phyloP scores from a whole-genome alignment of 2,888 invertebrate genomes.

The Tortricodes alternella region DNA sequence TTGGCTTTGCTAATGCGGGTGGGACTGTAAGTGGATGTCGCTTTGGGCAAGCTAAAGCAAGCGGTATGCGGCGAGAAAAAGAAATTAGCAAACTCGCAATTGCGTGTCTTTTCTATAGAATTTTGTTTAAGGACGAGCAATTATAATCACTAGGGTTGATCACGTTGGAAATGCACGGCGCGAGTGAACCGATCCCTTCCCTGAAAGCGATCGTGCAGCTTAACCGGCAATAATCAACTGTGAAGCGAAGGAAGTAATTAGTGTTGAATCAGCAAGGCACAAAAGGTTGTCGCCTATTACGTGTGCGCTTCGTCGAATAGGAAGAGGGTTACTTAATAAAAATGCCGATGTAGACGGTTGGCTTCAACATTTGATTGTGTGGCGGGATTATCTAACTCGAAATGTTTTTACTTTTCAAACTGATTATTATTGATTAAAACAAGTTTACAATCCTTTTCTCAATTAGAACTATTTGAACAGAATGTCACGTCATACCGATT shows the following conservation, averaged over 20 bases:
- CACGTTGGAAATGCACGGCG: constrained; percentile 9
- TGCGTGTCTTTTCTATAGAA: too few relatives aligned
- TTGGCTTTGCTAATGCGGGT: too few relatives aligned
- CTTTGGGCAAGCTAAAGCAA: too few relatives aligned
- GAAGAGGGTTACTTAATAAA: background rate
- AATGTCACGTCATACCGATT: background rate
- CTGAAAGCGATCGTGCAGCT: constrained; percentile 40
- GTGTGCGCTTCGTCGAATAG: constrained; percentile 16
- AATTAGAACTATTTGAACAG: background rate
- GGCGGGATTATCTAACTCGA: too few relatives aligned
- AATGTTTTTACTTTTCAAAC: background rate
- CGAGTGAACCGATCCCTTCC: constrained; percentile 42
- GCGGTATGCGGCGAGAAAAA: too few relatives aligned
- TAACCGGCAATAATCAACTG: constrained; percentile 45
- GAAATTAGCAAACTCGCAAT: too few relatives aligned
- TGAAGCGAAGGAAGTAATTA: constrained; percentile 50
- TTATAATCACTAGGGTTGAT: constrained; percentile 7
- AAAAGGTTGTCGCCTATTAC: constrained; percentile 38
- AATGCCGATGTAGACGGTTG: too few relatives aligned
- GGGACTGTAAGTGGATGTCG: too few relatives aligned
- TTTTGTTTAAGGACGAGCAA: background rate
- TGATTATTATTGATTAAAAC: too few relatives aligned
- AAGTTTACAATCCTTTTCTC: too few relatives aligned
- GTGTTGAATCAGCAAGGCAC: constrained; percentile 46
- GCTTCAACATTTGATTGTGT: too few relatives aligned